Conservation (phyloP, 2,113 vertebrate genomes). For the Oceanites oceanicus region DNA sequence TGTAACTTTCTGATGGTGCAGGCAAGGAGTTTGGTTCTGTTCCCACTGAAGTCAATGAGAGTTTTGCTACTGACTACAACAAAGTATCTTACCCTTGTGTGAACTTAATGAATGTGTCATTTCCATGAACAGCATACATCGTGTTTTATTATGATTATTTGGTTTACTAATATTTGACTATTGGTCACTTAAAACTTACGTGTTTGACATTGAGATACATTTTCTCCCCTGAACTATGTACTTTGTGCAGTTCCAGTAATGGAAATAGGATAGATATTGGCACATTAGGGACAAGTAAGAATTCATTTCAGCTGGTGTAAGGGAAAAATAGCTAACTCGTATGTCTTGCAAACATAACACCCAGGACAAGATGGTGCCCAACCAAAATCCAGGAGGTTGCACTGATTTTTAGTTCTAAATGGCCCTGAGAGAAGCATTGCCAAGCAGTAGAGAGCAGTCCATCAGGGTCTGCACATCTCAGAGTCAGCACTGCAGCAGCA, state of each 20-base stretch:
- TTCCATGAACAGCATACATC: background rate
- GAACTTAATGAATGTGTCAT: background rate
- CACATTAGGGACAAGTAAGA: background rate
- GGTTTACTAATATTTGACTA: background rate
- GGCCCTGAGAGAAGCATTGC: background rate
- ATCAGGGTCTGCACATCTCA: background rate
- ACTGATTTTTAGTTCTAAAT: background rate
- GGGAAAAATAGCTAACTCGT: background rate
- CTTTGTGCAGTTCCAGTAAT: background rate
- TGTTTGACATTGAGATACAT: background rate
- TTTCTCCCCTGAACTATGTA: background rate
- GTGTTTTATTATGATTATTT: background rate
- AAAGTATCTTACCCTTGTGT: background rate
- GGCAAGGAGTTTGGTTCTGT: background rate
- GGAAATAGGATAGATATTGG: background rate
- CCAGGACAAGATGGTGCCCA: background rate
- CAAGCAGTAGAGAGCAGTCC: background rate
- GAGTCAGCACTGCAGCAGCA: background rate
- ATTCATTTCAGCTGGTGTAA: background rate
- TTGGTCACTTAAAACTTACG: background rate
- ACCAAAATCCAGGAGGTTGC: background rate
- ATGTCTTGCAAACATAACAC: rapidly evolving
- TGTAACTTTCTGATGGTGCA: background rate
- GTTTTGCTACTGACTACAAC: background rate
- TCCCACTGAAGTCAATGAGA: background rate